Evolutionary conservation across 1,140 invertebrate species (phyloP), one percentile per base, ranked within the genome.

Genomic region (Drosophila saltans): DNA sequence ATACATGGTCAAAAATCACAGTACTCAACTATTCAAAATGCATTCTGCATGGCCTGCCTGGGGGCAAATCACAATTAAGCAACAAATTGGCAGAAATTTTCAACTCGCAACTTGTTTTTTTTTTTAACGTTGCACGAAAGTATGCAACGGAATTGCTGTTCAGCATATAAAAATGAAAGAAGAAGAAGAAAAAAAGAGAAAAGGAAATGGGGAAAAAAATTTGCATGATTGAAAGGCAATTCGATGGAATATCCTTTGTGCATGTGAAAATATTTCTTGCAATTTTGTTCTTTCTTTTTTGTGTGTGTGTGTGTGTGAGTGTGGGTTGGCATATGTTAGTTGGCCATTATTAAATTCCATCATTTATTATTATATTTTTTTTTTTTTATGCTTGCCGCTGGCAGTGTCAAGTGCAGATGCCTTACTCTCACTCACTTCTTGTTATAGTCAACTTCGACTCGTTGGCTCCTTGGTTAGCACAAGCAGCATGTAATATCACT

Each of bases 401-500:
- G 39, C 6, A 39, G 3, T 39, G 57, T 60, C 58, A 28, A 69
- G 26, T 56, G 39, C 52, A 63, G 67, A 26, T 69, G 48, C 21
- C 59, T 43, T 8, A 2, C 52, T 48, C 11, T 52, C 6, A 4
- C 21, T 9, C 8, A 24, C 8, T 26, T 26, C 45, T 26, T 52
- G 24, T 7, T 52, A 7, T 21, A 2, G 2, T 48, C 6, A 7
- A 48, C 45, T 48, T 24, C 16, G 45, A 8, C 16, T 24, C 16
- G 5, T 48, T 45, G 28, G 26, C 41, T 48, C 7, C 24, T 10
- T 11, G 21, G 21, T 16, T 33, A 59, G 57, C 73, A 76, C 78
- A 81, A 76, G 57, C 48, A 72, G 78, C 78, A 81, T 75, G 78
- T 81, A 81, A 81, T 72, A 81, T 81, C 78, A 80, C 78, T 81